These are phyloP conservation scores for Stegastes partitus DNA, from an alignment of 2,113 vertebrate genomes.

Conservation along the genomic window DNA sequence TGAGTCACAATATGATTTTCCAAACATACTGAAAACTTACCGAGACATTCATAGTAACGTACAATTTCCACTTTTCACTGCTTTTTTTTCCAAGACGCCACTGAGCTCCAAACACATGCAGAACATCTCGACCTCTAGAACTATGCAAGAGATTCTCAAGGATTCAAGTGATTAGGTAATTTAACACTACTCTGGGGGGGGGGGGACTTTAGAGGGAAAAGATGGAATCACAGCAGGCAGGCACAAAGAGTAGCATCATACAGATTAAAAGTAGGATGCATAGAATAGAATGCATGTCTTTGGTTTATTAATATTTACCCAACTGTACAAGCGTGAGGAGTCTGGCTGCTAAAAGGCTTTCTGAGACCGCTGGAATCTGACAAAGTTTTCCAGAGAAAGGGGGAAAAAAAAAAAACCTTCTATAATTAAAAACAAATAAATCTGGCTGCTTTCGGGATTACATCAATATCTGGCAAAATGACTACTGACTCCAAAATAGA, in stretches of 20 bases:
- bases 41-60: conserved; percentile 10
- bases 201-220: neutral
- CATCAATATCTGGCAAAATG: conserved; percentile 56
- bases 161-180: neutral
- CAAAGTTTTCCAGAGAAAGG: conserved; percentile 35
- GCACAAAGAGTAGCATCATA: neutral
- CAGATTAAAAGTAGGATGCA: conserved; percentile 45
- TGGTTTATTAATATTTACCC: conserved; percentile 58
- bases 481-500: conserved; percentile 50
- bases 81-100: neutral
- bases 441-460: conserved; percentile 44
- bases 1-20: neutral
- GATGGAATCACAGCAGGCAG: conserved; percentile 11
- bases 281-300: conserved; percentile 62
- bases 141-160: neutral
- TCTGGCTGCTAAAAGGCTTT: neutral
- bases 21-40: conserved; percentile 5
- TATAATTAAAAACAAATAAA: conserved; percentile 73
- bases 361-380: conserved; percentile 3
- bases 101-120: neutral
- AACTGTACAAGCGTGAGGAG: conserved; percentile 14
- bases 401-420: conserved; percentile 26
- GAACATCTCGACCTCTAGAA: conserved; percentile 5
- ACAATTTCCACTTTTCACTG: neutral
- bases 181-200: neutral